phyloP scores from a whole-genome alignment of 2,113 vertebrate genomes.

The Mirza zaza region DNA sequence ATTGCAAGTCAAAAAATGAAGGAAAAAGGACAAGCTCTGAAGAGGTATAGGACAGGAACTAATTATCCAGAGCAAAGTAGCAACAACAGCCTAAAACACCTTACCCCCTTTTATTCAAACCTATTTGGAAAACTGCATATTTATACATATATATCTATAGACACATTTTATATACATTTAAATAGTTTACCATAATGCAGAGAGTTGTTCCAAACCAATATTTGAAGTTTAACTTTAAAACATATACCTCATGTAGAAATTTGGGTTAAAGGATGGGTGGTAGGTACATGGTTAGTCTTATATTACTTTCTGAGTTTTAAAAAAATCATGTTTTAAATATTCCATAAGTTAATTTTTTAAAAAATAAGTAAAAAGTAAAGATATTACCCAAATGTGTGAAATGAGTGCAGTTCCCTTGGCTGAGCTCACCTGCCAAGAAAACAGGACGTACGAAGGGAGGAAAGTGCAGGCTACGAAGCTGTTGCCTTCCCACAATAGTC shows the following conservation, averaged over 20 bases:
- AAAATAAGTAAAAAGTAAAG: neutral
- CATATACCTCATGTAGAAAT: neutral
- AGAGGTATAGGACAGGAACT: neutral
- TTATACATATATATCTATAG: neutral
- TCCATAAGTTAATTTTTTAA: neutral
- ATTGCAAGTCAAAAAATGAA: neutral
- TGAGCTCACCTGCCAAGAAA: neutral
- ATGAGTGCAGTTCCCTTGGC: neutral
- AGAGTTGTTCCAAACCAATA: neutral
- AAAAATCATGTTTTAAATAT: neutral
- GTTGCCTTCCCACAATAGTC: neutral
- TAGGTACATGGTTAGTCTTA: neutral
- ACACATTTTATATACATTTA: neutral
- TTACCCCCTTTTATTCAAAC: neutral
- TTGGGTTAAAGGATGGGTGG: neutral
- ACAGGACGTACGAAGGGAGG: neutral
- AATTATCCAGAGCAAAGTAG: neutral
- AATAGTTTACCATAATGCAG: neutral
- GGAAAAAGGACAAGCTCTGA: neutral
- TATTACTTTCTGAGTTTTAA: neutral
- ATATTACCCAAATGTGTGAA: neutral
- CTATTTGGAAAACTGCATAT: neutral
- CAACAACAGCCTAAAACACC: neutral
- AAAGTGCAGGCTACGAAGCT: neutral
- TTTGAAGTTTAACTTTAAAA: neutral